Conservation (phyloP, 53 echinoderm and acorn worm genomes). For the Echinometra lucunter region DNA sequence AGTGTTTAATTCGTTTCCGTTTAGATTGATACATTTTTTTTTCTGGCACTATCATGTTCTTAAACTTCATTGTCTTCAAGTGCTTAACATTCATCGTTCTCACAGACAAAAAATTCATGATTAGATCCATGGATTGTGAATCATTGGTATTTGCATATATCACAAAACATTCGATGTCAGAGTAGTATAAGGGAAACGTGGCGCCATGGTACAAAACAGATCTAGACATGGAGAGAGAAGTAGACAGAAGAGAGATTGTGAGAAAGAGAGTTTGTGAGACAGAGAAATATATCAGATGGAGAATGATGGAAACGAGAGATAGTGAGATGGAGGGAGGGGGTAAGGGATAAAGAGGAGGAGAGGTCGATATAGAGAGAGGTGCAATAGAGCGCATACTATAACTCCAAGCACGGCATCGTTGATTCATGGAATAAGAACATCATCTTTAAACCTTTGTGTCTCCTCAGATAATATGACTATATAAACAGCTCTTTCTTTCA, state of each 20-base stretch:
- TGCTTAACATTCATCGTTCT: not conserved
- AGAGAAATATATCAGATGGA: not conserved
- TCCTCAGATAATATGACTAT: not conserved
- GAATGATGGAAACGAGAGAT: not conserved
- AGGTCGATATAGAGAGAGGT: not conserved
- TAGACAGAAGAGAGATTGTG: not conserved
- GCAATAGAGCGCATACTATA: not conserved
- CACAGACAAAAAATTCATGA: not conserved
- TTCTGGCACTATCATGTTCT: not conserved
- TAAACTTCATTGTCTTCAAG: not conserved
- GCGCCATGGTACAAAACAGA: not conserved
- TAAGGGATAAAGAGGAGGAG: not conserved
- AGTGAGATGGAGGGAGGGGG: not conserved
- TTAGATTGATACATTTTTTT: not conserved
- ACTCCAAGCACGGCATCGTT: not conserved
- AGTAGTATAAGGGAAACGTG: not conserved
- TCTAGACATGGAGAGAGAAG: not conserved
- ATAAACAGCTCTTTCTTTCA: no score
- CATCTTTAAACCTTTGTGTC: not conserved
- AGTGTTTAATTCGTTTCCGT: slow-evolving; percentile 21
- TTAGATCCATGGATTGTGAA: not conserved
- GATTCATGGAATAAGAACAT: not conserved
- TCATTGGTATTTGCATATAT: not conserved
- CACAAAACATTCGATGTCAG: not conserved
- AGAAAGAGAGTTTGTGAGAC: not conserved